Base-by-base conservation (phyloP, 2,888 invertebrate species). In the Lasioglossum figueresi region DNA sequence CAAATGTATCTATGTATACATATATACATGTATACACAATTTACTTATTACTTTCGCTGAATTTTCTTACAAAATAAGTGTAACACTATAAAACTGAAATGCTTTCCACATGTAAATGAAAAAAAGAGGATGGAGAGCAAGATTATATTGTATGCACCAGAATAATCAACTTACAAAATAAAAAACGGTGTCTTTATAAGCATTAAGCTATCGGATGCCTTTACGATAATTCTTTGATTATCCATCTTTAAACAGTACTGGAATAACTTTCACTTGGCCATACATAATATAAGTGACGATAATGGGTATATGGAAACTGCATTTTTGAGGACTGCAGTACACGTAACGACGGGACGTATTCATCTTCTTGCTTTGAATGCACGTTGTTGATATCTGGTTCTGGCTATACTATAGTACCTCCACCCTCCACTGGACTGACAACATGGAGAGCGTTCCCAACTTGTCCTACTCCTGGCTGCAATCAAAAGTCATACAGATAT, bases 371-470 rank as follows among this genome's bases (percentile, higher is more conserved):
- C 77, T 76, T 83, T 73, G 76, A 83, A 76, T 79, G 56, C 79
- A 43, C 52, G 37, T 85, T 79, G 76, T 85, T 79, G 76, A 70
- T 83, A 75, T 88, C 88, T 83, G 88, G 86, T 85, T 91, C 89
- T 89, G 88, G 94, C 93, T 94, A 94, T 92, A 94, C 94, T 91
- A 94, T 93, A 83, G 94, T 94, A 86, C 94, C 94, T 83, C 93
- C 93, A 78, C 92, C 92, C 90, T 94, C 94, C 71, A 92, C 92
- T 68, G 93, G 93, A 90, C 93, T 94, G 87, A 93, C 93, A 80
- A 94, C 93, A 83, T 93, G 94, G 16, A 93, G 91, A 79, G 92
- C 88, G 74, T 91, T 91, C 82, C 93, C 92, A 76, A 93, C 91
- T 88, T 93, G 94, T 87, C 93, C 93, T 76, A 92, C 91, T 79